phyloP scores from a whole-genome alignment of 2,113 vertebrate species.

The Ochotona princeps region DNA sequence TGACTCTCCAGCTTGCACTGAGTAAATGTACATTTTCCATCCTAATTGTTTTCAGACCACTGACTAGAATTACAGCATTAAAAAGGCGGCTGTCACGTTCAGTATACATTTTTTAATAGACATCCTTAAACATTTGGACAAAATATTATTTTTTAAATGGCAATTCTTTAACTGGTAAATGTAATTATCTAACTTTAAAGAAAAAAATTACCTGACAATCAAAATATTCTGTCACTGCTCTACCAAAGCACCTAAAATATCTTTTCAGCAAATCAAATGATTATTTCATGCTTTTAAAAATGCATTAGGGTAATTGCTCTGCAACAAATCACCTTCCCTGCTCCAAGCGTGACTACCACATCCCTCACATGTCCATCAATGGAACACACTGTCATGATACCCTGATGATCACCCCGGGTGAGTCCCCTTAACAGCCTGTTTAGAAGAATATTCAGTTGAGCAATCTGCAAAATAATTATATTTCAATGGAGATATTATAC shows the following conservation, averaged over 20 bases:
- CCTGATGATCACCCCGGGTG: constrained; percentile 92
- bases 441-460: constrained; percentile 94
- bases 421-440: constrained; percentile 95
- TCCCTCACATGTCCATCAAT: constrained; percentile 93
- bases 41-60: constrained; percentile 84
- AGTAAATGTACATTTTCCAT: constrained; percentile 78
- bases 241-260: constrained; percentile 91
- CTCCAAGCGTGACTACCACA: constrained; percentile 90
- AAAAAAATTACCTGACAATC: constrained; percentile 88
- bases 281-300: constrained; percentile 95
- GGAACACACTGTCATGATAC: constrained; percentile 93
- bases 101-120: constrained; percentile 80
- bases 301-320: constrained; percentile 98
- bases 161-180: constrained; percentile 89
- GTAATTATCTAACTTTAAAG: constrained; percentile 87
- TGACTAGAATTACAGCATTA: constrained; percentile 82
- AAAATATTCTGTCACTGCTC: constrained; percentile 95
- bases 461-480: constrained; percentile 94
- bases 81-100: constrained; percentile 86
- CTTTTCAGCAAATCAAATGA: constrained; percentile 91
- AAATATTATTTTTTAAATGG: constrained; percentile 86
- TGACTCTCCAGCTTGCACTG: constrained; percentile 69
- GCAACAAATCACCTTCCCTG: constrained; percentile 95
- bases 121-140: constrained; percentile 90
- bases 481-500: constrained; percentile 91